phyloP scores from a whole-genome alignment of 2,888 invertebrate species.

The Drosophila trichaetosa region DNA sequence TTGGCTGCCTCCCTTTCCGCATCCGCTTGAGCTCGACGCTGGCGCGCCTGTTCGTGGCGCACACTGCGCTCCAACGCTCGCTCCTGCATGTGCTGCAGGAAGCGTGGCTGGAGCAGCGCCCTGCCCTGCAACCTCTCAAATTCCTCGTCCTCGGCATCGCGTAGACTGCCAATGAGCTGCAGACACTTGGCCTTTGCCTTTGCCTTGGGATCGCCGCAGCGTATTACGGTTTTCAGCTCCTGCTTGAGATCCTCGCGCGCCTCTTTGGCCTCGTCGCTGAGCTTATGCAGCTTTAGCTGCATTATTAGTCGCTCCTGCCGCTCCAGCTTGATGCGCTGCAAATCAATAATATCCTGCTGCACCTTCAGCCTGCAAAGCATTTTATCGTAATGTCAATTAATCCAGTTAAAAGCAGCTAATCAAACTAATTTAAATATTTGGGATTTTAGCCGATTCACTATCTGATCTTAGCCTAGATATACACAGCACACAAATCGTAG shows the following conservation, averaged over 20 bases:
- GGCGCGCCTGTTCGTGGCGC: slow-evolving; percentile 84
- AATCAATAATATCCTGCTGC: slow-evolving; percentile 90
- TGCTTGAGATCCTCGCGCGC: slow-evolving; percentile 87
- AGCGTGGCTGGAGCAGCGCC: slow-evolving; percentile 87
- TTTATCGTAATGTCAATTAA: background rate
- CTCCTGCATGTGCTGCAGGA: slow-evolving; percentile 90
- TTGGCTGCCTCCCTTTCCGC: slow-evolving; percentile 84
- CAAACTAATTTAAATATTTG: background rate
- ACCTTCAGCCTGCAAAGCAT: slow-evolving; percentile 87
- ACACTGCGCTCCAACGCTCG: slow-evolving; percentile 88
- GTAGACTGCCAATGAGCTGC: slow-evolving; percentile 82
- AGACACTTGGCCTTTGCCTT: slow-evolving; percentile 85
- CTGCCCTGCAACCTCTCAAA: slow-evolving; percentile 80
- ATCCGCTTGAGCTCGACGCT: slow-evolving; percentile 83
- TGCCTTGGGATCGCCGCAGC: slow-evolving; percentile 87
- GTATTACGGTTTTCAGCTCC: slow-evolving; percentile 87
- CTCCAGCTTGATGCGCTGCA: slow-evolving; percentile 89
- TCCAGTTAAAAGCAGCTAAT: background rate
- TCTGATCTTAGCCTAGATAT: background rate
- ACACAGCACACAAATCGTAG: no score
- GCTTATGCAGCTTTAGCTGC: slow-evolving; percentile 89
- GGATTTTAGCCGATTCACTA: background rate
- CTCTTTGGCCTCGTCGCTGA: slow-evolving; percentile 88
- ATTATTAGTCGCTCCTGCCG: slow-evolving; percentile 91
- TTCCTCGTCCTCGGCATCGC: slow-evolving; percentile 82